Evolutionary conservation across 2,797 vertebrate species (phyloP), one percentile per base, ranked within the genome.

Genomic region (Melanotaenia boesemani): DNA sequence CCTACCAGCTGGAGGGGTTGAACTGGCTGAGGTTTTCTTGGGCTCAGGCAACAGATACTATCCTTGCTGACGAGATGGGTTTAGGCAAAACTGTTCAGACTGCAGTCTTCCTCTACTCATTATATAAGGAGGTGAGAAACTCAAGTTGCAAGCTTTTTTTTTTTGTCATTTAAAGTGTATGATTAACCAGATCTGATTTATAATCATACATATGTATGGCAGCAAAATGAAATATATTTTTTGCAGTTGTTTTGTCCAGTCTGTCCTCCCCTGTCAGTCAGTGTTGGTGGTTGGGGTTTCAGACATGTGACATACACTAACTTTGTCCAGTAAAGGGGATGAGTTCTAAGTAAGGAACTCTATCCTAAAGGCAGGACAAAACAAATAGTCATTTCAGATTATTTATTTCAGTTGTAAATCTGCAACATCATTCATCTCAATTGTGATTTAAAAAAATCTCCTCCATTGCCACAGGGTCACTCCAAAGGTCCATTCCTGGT

Each of bases 11-110:
- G 90, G 98, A 99, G 91, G 98, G 98, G 4, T 87, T 99, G 78
- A 99, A 99, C 87, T 99, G 98, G 98, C 90, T 99, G 70, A 95
- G 98, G 63, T 99, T 99, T 88, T 99, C 98, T 28, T 99, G 98
- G 98, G 97, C 98, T 70, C 98, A 99, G 91, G 98, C 98, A 81
- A 99, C 98, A 0, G 98, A 99, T 79, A 99, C 98, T 7, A 99
- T 99, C 76, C 91, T 99, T 78, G 98, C 98, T 11, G 98, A 99
- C 78, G 98, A 99, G 92, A 99, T 99, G 98, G 98, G 98, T 67
- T 94, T 99, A 61, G 98, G 98, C 74, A 99, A 99, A 87, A 99
- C 98, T 0, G 97, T 99, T 3, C 98, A 99, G 92, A 99, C 98
- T 0, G 97, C 97, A 0, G 98, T 99, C 69, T 99, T 99, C 78